Base-by-base conservation (phyloP, 1,140 invertebrate genomes). In the Radopholus similis region DNA sequence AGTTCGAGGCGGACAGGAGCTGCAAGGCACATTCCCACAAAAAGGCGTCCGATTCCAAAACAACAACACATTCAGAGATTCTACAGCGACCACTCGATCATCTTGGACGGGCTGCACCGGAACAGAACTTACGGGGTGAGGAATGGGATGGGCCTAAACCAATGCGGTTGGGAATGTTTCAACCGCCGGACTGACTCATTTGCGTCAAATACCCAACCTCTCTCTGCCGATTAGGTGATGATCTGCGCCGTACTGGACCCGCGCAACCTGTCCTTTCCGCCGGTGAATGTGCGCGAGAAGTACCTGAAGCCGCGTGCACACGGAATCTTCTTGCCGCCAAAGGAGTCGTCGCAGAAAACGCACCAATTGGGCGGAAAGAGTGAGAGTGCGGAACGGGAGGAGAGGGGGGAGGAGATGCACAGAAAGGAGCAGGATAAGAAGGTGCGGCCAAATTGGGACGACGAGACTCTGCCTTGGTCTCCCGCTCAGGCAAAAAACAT, bases 161-260 rank as follows among this genome's bases (percentile, higher is more conserved):
- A 64, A 82, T 28, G 18, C 77, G 18, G 32, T 79, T 11, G 23
- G 53, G 18, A 68, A 77, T 56, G 42, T 82, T 18, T 28, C 60
- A 23, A 51, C 74, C 47, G 72, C 77, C 44, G 69, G 64, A 3
- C 53, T 81, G 21, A 82, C 80, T 38, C 77, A 77, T 38, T 42
- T 42, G 11, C 18, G 18, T 42, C 18, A 42, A 42, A 2, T 1
- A n/a, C 34, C 9, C 13, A 32, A 57, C 34, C 35, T 44, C n/a
- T 58, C 11, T 30, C 23, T 18, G 13, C 2, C 1, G 13, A 26
- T 51, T 47, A 62, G 59, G 60, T 81, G 5, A 72, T 79, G 13
- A 58, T 81, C 28, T 81, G 79, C 63, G 70, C 64, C 0, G 72
- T 81, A 3, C 56, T 73, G 18, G 78, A 81, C 37, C 64, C 70